A percentile compares a stretch with the other conserved stretches of the same genome.
Conservation (phyloP, 2,888 invertebrate species). For the Nomada ruficornis region DNA sequence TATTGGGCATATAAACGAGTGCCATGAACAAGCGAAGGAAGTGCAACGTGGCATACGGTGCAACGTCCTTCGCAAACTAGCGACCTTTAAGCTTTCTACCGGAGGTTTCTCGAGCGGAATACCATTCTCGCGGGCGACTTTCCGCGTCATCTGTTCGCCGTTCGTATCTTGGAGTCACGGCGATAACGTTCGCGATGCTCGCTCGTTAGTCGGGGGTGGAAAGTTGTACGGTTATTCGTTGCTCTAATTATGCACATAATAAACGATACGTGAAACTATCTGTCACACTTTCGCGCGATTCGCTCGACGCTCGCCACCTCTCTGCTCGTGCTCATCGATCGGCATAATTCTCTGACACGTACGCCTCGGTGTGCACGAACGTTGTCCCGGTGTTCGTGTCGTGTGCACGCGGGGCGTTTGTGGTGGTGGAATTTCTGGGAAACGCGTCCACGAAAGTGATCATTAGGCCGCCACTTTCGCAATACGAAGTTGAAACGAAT, state of each 20-base stretch:
- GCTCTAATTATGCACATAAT: conserved; percentile 73
- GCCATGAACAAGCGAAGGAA: background rate
- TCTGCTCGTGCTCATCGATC: conserved; percentile 49
- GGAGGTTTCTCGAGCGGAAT: background rate
- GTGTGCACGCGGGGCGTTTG: conserved; percentile 12
- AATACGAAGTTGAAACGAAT: conserved; percentile 23
- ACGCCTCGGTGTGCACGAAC: conserved; percentile 1
- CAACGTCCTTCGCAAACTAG: background rate
- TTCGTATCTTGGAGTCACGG: conserved; percentile 29
- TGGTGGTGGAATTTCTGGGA: conserved; percentile 60
- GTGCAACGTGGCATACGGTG: background rate
- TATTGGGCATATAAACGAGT: background rate
- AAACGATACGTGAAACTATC: conserved; percentile 67
- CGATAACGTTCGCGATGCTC: conserved; percentile 54
- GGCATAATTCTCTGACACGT: conserved; percentile 47
- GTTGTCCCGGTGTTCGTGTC: background rate
- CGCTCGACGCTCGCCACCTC: conserved; percentile 4
- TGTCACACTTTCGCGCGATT: conserved; percentile 49
- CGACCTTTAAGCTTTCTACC: conserved; percentile 36
- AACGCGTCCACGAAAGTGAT: conserved; percentile 54
- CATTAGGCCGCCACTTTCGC: conserved; percentile 61
- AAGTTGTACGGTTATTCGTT: conserved; percentile 68
- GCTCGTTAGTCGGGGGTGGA: conserved; percentile 64
- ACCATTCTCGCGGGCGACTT: conserved; percentile 33
- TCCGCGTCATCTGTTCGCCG: background rate